Evolutionary conservation across 1,140 invertebrate species (phyloP).

Genomic region (Atta texana): DNA sequence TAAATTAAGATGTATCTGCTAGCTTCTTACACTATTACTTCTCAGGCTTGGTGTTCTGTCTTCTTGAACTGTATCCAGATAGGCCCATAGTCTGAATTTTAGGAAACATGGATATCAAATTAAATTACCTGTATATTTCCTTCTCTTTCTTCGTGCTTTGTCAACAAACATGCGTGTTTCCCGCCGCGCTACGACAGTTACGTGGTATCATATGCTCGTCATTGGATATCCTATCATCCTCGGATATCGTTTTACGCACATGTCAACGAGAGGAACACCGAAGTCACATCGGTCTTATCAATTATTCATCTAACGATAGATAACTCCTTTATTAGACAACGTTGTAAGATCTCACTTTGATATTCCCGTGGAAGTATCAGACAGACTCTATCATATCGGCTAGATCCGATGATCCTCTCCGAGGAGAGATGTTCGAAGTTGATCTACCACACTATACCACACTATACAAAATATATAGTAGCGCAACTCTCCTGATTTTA

Average conservation of each 20-base stretch:
- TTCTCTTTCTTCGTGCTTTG: background rate
- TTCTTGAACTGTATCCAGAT: background rate
- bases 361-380: background rate
- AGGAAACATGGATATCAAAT: slow-evolving; percentile 5
- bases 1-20: background rate
- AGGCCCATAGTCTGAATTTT: background rate
- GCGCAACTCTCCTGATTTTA: too few species aligned
- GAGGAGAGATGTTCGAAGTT: too few species aligned
- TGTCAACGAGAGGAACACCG: background rate
- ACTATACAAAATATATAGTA: too few species aligned
- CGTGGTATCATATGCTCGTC: background rate
- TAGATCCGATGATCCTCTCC: background rate
- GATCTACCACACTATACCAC: too few species aligned
- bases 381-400: background rate
- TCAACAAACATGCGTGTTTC: slow-evolving; percentile 17
- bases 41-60: background rate
- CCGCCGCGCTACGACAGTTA: background rate
- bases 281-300: background rate
- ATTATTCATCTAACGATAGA: background rate
- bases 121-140: background rate
- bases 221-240: background rate
- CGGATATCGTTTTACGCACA: slow-evolving; percentile 12
- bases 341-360: background rate
- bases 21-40: background rate
- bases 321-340: slow-evolving; percentile 1